phyloP scores from a whole-genome alignment of 2,888 invertebrate genomes.

The Hedya salicella region DNA sequence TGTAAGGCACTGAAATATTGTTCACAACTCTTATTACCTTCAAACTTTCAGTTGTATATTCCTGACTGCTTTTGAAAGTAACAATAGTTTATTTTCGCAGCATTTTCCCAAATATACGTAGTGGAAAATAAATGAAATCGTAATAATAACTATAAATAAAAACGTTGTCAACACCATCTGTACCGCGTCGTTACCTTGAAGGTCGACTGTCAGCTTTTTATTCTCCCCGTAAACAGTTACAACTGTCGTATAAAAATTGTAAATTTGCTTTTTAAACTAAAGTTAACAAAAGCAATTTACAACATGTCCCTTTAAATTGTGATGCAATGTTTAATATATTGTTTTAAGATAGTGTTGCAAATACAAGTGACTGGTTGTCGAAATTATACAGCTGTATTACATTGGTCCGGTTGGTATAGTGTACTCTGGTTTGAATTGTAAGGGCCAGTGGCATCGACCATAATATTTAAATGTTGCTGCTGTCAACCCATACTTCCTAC shows the following conservation, averaged over 20 bases:
- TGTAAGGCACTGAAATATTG: constrained; percentile 20
- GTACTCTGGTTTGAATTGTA: too few relatives aligned
- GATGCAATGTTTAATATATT: constrained; percentile 5
- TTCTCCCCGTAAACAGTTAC: constrained; percentile 44
- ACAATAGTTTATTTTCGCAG: constrained; percentile 17
- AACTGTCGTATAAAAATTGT: constrained; percentile 43
- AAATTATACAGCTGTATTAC: too few relatives aligned
- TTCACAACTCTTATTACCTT: constrained; percentile 9
- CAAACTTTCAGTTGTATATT: constrained; percentile 23
- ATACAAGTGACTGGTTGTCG: too few relatives aligned
- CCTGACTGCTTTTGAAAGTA: constrained; percentile 19
- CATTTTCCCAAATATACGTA: constrained; percentile 34
- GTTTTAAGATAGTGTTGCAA: too few relatives aligned
- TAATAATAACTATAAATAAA: constrained; percentile 54
- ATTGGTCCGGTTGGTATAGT: too few relatives aligned
- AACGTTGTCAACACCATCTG: constrained; percentile 52
- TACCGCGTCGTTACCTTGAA: constrained; percentile 54
- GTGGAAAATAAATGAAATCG: constrained; percentile 49
- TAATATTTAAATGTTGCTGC: too few relatives aligned
- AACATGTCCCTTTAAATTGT: constrained; percentile 27
- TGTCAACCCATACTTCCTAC: too few relatives aligned
- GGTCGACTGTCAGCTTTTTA: constrained; percentile 49
- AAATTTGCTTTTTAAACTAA: constrained; percentile 39
- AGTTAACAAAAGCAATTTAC: constrained; percentile 34
- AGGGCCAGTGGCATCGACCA: too few relatives aligned